Evolutionary conservation across 2,888 invertebrate genomes (phyloP).

Genomic region (Drosophila fungiperda): DNA sequence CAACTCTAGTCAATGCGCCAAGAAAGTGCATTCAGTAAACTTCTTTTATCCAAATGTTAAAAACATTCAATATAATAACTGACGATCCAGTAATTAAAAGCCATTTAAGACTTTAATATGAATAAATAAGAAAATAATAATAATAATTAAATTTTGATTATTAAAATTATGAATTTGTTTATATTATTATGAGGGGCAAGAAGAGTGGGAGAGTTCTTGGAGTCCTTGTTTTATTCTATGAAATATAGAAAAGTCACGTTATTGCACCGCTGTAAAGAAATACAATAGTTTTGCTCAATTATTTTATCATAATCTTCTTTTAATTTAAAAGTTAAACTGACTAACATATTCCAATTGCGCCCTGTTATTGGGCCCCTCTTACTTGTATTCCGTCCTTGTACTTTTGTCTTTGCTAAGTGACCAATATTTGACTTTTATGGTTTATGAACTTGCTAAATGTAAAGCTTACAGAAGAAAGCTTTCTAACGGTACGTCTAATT

Average conservation of each 20-base stretch:
- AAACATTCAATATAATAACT: conserved; percentile 24
- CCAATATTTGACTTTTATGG: conserved; percentile 24
- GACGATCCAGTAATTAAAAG: conserved; percentile 46
- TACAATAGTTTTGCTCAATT: not conserved
- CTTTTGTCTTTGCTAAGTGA: not conserved
- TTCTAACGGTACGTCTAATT: conserved; percentile 53
- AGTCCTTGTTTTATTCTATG: not conserved
- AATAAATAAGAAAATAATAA: conserved; percentile 21
- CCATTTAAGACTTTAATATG: conserved; percentile 34
- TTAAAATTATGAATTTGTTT: not conserved
- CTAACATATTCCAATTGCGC: not conserved
- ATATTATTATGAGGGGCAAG: not conserved
- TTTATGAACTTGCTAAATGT: conserved; percentile 46
- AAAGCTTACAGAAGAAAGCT: conserved; percentile 57
- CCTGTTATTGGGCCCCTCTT: not conserved
- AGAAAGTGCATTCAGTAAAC: conserved; percentile 38
- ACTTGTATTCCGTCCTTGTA: not conserved
- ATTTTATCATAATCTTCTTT: not conserved
- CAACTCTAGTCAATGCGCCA: conserved; percentile 66
- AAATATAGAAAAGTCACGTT: not conserved
- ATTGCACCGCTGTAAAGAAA: too few relatives aligned
- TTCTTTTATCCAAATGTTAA: conserved; percentile 40
- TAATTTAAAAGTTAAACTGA: not conserved
- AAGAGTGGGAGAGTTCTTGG: not conserved
- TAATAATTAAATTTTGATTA: not conserved